A percentile compares a stretch with the other conserved stretches of the same genome.
These are phyloP conservation scores for Mesoclemmys tuberculata DNA, from an alignment of 2,113 vertebrate genomes.

Conservation along the genomic window DNA sequence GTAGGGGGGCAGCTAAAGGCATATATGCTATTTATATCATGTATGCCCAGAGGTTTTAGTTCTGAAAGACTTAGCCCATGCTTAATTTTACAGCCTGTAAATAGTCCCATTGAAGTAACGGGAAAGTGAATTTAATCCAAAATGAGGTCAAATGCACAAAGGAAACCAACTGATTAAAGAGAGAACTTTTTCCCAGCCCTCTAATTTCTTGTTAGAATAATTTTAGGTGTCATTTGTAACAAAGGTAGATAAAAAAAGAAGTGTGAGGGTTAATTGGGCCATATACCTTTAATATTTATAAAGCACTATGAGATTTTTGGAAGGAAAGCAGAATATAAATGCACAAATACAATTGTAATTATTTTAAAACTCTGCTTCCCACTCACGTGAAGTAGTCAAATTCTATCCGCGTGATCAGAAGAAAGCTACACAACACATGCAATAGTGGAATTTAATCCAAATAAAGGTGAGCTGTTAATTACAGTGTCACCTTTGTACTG, in stretches of 20 bases:
- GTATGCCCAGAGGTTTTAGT: background rate
- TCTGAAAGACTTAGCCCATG: background rate
- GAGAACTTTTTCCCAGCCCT: background rate
- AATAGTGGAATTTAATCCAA: slow-evolving; percentile 28
- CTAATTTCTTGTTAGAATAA: background rate
- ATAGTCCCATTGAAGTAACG: accelerated
- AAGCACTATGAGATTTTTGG: background rate
- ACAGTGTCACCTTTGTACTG: background rate
- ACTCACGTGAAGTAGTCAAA: background rate
- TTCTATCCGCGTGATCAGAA: background rate
- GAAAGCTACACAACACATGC: background rate
- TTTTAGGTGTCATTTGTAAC: background rate
- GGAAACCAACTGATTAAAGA: background rate
- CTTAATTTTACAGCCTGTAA: background rate
- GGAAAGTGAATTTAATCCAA: background rate
- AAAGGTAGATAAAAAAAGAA: background rate
- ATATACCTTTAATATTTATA: background rate
- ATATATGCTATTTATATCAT: background rate
- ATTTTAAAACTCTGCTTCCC: background rate
- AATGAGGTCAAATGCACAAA: background rate
- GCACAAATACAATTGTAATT: background rate
- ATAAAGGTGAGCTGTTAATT: background rate
- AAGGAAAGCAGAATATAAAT: background rate
- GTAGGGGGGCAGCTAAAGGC: background rate
- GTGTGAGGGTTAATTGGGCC: background rate